These are phyloP conservation scores for Thelaira solivaga DNA, from an alignment of 2,888 invertebrate genomes.

Conservation along the genomic window DNA sequence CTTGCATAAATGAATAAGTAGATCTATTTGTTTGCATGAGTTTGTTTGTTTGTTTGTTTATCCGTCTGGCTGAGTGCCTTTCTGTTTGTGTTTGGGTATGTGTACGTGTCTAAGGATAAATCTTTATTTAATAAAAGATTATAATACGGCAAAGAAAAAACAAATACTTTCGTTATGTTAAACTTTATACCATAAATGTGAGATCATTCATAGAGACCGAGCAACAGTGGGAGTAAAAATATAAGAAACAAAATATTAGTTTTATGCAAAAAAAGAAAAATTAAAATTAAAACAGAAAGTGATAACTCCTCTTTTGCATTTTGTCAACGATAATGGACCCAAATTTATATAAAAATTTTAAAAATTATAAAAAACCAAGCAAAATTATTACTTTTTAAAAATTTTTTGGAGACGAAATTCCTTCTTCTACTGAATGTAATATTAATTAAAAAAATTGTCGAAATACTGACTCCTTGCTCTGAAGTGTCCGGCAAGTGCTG, in stretches of 20 bases:
- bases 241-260: neutral
- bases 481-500: too few species aligned
- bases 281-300: neutral
- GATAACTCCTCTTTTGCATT: too few species aligned
- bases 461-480: too few species aligned
- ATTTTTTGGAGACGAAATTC: too few species aligned
- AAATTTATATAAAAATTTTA: too few species aligned
- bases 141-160: slow-evolving; percentile 21
- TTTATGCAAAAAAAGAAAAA: too few species aligned
- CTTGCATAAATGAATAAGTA: slow-evolving; percentile 28
- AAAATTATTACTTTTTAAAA: too few species aligned
- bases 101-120: slow-evolving; percentile 22
- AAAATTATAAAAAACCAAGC: too few species aligned
- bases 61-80: neutral
- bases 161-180: slow-evolving; percentile 7
- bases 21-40: slow-evolving; percentile 6
- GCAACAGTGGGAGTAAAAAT: neutral
- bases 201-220: neutral
- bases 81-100: neutral
- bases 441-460: too few species aligned
- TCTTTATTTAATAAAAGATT: slow-evolving; percentile 46
- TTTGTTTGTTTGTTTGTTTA: neutral
- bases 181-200: slow-evolving; percentile 1
- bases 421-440: too few species aligned
- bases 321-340: too few species aligned